Conservation (phyloP, 2,797 vertebrate species). For the Hippoglossus hippoglossus region DNA sequence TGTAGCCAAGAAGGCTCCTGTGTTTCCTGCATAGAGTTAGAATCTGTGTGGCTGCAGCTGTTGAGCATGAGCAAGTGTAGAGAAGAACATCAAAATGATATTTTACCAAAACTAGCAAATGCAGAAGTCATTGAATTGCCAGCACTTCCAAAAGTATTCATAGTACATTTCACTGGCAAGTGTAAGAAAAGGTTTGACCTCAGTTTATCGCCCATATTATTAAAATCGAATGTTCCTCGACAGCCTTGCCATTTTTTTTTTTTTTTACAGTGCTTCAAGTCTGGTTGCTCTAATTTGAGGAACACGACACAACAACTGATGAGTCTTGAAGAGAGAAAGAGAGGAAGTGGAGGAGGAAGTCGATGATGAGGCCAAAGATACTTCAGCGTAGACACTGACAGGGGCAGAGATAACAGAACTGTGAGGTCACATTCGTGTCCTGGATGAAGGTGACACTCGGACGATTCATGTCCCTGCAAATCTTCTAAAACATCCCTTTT, state of each 20-base stretch:
- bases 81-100: too few species aligned
- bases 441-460: constrained; percentile 2
- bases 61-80: too few species aligned
- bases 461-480: constrained; percentile 19
- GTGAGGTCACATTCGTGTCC: neutral
- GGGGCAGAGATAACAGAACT: constrained; percentile 9
- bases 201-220: too few species aligned
- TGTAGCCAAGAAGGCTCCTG: too few species aligned
- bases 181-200: too few species aligned
- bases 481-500: constrained; percentile 21
- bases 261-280: constrained; percentile 11
- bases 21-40: too few species aligned
- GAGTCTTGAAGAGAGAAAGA: constrained; percentile 52
- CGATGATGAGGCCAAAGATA: constrained; percentile 36
- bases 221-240: too few species aligned
- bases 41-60: too few species aligned
- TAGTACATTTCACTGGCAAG: too few species aligned
- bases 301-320: constrained; percentile 23
- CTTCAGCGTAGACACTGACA: constrained; percentile 1
- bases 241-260: neutral
- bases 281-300: constrained; percentile 43
- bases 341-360: constrained; percentile 63
- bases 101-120: too few species aligned
- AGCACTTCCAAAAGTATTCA: too few species aligned
- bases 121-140: too few species aligned